These are phyloP conservation scores for Rhingia campestris DNA, from an alignment of 2,888 invertebrate genomes.

Conservation along the genomic window DNA sequence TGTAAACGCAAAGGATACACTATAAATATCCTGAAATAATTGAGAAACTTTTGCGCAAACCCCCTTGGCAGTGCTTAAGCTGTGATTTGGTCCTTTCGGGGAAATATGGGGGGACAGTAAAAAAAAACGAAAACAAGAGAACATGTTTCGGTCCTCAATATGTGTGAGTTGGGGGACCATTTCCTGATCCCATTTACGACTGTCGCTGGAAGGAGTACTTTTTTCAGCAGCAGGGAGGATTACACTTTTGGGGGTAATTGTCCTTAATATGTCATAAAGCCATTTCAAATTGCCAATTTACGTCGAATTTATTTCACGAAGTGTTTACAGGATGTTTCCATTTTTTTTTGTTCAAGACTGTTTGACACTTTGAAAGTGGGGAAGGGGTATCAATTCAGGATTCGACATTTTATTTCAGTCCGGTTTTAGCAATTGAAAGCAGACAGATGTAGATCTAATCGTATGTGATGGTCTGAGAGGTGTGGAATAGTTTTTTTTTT, in stretches of 20 bases:
- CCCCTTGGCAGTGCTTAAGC: slow-evolving; percentile 72
- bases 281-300: slow-evolving; percentile 73
- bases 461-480: slow-evolving; percentile 1
- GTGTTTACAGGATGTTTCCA: slow-evolving; percentile 71
- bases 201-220: slow-evolving; percentile 49
- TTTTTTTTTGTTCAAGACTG: slow-evolving; percentile 33
- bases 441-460: not conserved
- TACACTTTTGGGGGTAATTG: slow-evolving; percentile 70
- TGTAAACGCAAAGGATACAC: slow-evolving; percentile 63
- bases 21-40: slow-evolving; percentile 73
- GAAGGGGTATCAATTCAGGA: slow-evolving; percentile 45
- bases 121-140: slow-evolving; percentile 26
- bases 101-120: slow-evolving; percentile 19
- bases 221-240: slow-evolving; percentile 22
- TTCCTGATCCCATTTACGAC: slow-evolving; percentile 69
- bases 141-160: slow-evolving; percentile 34
- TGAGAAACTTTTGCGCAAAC: slow-evolving; percentile 71
- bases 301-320: slow-evolving; percentile 73
- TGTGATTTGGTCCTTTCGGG: slow-evolving; percentile 67
- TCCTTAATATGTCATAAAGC: slow-evolving; percentile 74
- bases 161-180: slow-evolving; percentile 36
- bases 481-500: slow-evolving; percentile 11
- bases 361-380: slow-evolving; percentile 61
- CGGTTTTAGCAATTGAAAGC: slow-evolving; percentile 13
- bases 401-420: slow-evolving; percentile 39